Evolutionary conservation across 2,113 vertebrate genomes (phyloP).

Genomic region (Scolopax mira): DNA sequence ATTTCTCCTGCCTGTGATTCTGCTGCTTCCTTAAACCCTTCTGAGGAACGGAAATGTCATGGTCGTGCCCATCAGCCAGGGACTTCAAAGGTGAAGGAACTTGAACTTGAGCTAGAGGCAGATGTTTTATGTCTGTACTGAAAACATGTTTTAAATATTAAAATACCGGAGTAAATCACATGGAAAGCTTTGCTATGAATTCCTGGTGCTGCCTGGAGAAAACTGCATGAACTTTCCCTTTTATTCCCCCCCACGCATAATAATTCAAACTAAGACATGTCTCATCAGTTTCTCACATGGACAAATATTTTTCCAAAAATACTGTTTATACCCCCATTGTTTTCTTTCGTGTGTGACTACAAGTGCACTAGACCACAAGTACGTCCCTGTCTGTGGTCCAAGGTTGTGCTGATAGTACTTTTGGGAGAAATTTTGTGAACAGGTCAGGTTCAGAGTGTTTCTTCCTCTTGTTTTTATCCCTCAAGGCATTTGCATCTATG

Average conservation of each 20-base stretch:
- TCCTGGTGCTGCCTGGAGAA: neutral
- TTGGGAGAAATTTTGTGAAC: neutral
- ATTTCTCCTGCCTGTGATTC: neutral
- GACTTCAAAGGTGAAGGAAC: neutral
- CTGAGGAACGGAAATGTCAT: neutral
- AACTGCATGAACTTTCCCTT: neutral
- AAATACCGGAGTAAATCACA: neutral
- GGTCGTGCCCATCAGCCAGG: neutral
- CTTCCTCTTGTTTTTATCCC: neutral
- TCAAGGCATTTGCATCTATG: neutral
- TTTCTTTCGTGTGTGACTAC: neutral
- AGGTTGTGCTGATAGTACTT: neutral
- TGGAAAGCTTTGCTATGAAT: neutral
- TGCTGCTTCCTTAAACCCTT: neutral
- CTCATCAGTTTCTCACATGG: neutral
- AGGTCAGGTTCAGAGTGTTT: neutral
- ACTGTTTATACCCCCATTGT: rapidly evolving
- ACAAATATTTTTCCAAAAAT: neutral
- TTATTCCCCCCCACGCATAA: rapidly evolving
- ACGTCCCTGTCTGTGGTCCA: neutral
- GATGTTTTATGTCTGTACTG: neutral
- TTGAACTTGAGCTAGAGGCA: neutral
- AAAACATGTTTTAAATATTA: neutral
- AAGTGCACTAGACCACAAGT: neutral
- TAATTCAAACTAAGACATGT: neutral